Evolutionary conservation across 2,797 vertebrate species (phyloP), one percentile per base, ranked within the genome.

Genomic region (Phataginus tricuspis): DNA sequence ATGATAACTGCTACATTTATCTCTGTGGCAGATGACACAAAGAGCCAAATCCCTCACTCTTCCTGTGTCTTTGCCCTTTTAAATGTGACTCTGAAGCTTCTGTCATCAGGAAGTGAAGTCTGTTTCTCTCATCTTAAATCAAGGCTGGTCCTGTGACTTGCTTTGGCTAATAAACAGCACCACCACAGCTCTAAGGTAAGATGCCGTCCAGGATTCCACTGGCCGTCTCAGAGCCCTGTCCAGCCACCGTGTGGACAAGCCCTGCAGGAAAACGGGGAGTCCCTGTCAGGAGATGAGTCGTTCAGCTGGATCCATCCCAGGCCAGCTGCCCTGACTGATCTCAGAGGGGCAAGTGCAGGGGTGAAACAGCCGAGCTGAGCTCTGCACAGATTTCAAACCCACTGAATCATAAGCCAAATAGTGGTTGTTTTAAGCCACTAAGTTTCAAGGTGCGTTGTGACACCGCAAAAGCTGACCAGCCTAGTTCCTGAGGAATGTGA

Each of bases 201-300:
- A 15, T 4, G 13, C 18, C 0, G 57, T 42, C 11, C 16, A 0
- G 0, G 27, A 7, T 7, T 31, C n/a, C 6, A n/a, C 31, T 23
- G 13, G 0, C 53, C 51, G 27, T 72, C 72, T 42, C 9, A n/a
- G 66, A 77, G 34, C 39, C 45, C 29, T 2, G 27, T 86, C 51
- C 25, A 59, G 23, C 15, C 66, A 14, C 9, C 1, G 7, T 0
- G 29, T 49, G 23, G 23, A 77, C 10, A 37, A 66, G 55, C 64
- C 19, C 51, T 66, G 19, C 31, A 75, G 2, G 63, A 77, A 72
- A 45, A 72, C n/a, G 57, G 66, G 34, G 68, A 10, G 23, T 6
- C 31, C 14, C 34, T 0, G 7, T 31, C 55, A 49, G 37, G 25
- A 63, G 29, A 31, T 9, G 31, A 53, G 27, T 14, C 23, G 3